phyloP scores from a whole-genome alignment of 2,888 invertebrate genomes.

The Apeira syringaria region DNA sequence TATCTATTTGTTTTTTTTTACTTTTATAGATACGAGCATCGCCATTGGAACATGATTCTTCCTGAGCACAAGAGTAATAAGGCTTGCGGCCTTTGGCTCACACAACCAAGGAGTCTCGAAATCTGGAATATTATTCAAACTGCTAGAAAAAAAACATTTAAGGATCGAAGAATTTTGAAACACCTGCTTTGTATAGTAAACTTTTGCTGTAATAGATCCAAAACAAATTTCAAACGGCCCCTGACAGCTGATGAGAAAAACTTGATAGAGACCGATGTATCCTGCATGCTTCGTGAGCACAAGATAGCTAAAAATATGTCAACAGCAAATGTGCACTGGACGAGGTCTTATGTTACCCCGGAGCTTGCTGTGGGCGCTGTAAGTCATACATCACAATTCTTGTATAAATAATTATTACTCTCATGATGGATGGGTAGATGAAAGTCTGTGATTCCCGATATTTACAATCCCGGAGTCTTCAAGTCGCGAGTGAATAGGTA shows the following conservation, averaged over 20 bases:
- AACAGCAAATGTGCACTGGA: conserved; percentile 34
- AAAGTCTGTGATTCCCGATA: no score
- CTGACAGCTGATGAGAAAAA: conserved; percentile 48
- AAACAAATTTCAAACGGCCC: conserved; percentile 14
- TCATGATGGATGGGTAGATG: no score
- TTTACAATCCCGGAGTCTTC: no score
- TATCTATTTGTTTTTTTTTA: no score
- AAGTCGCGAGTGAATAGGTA: no score
- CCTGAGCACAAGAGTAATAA: conserved; percentile 56
- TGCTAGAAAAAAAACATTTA: conserved; percentile 46
- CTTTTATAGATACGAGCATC: conserved; percentile 56
- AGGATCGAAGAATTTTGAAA: conserved; percentile 47
- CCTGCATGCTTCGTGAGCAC: conserved; percentile 43
- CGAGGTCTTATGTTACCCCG: conserved; percentile 52
- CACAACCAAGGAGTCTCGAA: conserved; percentile 54
- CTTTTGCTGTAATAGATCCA: conserved; percentile 42
- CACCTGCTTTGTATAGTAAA: conserved; percentile 58
- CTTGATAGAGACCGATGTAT: conserved; percentile 50
- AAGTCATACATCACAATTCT: conserved; percentile 18
- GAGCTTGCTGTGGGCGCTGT: conserved; percentile 46
- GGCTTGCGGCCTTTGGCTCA: conserved; percentile 56
- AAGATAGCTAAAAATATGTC: conserved; percentile 29
- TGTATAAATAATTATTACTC: no score
- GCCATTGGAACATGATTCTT: conserved; percentile 66
- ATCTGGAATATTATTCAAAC: conserved; percentile 61